Conservation (phyloP, 2,888 invertebrate species). For the Bombylius discolor region DNA sequence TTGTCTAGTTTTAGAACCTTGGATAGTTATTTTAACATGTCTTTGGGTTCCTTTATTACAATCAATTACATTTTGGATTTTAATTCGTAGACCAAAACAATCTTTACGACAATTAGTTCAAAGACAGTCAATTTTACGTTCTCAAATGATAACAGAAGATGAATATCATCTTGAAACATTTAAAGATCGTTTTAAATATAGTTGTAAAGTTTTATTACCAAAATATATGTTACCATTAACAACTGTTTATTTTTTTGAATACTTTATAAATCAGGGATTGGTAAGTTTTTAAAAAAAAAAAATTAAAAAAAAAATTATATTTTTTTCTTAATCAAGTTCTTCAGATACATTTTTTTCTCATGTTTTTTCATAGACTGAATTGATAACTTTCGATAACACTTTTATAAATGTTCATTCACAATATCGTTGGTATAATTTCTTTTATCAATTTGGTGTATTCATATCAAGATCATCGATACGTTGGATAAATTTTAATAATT, state of each 20-base stretch:
- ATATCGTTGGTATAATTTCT: conserved; percentile 70
- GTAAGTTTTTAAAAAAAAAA: conserved; percentile 42
- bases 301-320: too few relatives aligned
- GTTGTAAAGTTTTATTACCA: conserved; percentile 33
- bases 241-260: conserved; percentile 69
- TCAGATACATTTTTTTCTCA: neutral
- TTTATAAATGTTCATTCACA: conserved; percentile 48
- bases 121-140: conserved; percentile 12
- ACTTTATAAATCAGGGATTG: conserved; percentile 78
- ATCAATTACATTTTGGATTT: conserved; percentile 40
- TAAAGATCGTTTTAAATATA: conserved; percentile 39
- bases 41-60: too few relatives aligned
- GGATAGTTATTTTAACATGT: too few relatives aligned
- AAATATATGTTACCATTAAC: conserved; percentile 65
- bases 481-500: conserved; percentile 47
- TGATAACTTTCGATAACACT: conserved; percentile 54
- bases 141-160: conserved; percentile 23
- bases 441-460: conserved; percentile 74
- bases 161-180: conserved; percentile 29
- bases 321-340: neutral
- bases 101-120: too few relatives aligned
- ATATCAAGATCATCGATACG: conserved; percentile 70
- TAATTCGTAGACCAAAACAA: conserved; percentile 30
- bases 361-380: conserved; percentile 49
- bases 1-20: conserved; percentile 37